Evolutionary conservation across 2,113 vertebrate species (phyloP), one percentile per base, ranked within the genome.

Genomic region (Daphoenositta chrysoptera): DNA sequence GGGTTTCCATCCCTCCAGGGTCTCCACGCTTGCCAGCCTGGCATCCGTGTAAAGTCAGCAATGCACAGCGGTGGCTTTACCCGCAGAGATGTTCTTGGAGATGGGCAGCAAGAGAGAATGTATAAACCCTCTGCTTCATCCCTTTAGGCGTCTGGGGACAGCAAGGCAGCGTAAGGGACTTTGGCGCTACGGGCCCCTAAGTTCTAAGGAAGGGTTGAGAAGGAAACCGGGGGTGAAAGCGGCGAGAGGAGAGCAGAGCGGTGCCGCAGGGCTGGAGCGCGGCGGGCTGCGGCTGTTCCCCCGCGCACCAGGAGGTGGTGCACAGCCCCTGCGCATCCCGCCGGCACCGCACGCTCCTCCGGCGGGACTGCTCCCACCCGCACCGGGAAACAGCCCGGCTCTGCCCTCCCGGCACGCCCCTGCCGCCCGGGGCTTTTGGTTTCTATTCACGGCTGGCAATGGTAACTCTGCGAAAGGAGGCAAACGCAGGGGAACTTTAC

Each of bases 251-350:
- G 24, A 31, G 28, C 13, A 31, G n/a, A n/a, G n/a, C n/a, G n/a
- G n/a, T n/a, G n/a, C n/a, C n/a, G n/a, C n/a, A n/a, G n/a, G n/a
- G n/a, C n/a, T n/a, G 15, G 24, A 4, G 6, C 17, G 57, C 15
- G 10, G 75, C 16, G 8, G 24, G n/a, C 40, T 45, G 8, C 42
- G 70, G 92, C 96, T 93, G 92, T 98, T 97, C 93, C 94, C 40
- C 42, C 8, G 64, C 27, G 47, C 77, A 83, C 98, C 99, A 99
- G 98, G 97, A 99, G 99, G 97, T 99, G 99, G 99, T 97, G 98
- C 98, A 98, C 97, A 98, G 89, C 96, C 97, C 95, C 98, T 98
- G 97, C 87, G 69, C 73, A 97, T 98, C 89, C 83, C n/a, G 16
- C 50, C 19, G 53, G 20, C 10, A 1, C 26, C 33, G 60, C 18